Base-by-base conservation (phyloP, 2,113 vertebrate genomes). In the Gavialis gangeticus region DNA sequence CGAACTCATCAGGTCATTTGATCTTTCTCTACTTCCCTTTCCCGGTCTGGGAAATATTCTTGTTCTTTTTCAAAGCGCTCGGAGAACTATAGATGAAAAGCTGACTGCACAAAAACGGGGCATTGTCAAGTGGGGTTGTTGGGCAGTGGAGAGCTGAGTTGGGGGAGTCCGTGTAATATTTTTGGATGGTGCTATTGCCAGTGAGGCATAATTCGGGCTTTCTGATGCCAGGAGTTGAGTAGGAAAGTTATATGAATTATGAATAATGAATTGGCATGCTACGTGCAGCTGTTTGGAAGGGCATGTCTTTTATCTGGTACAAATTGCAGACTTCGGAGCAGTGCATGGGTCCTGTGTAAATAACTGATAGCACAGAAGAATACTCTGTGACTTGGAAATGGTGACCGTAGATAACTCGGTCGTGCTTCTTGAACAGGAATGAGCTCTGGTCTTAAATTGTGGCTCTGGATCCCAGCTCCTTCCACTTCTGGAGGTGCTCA, bases 401-500 rank as follows among this genome's bases (percentile, higher is more conserved):
- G 55, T 55, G 69, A 56, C 73, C 84, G 81, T 69, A 81, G 67
- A 79, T 19, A 88, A 79, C 84, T 75, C 82, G 9, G 55, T 0
- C 0, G 4, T 82, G 71, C 34, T 79, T 12, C 79, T 86, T 75
- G 5, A 37, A 66, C 28, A 16, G 7, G 85, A 67, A 69, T n/a
- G 30, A 84, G 5, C 24, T 67, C 22, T 15, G 76, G 55, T 18
- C 0, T 2, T 9, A 34, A 90, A 18, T 75, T 82, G 12, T 28
- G 57, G 15, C 79, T 28, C 30, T 1, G 0, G 1, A 0, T 77
- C 54, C 71, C 34, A 71, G 30, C 82, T 85, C 17, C 0, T 0
- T 37, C 11, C 10, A 30, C 58, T 0, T 9, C 60, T 1, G 57
- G 22, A 58, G 73, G 9, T 54, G 88, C 76, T 64, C 1, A 0